Evolutionary conservation across 2,797 vertebrate species (phyloP).

Genomic region (Kryptolebias ocellatus): DNA sequence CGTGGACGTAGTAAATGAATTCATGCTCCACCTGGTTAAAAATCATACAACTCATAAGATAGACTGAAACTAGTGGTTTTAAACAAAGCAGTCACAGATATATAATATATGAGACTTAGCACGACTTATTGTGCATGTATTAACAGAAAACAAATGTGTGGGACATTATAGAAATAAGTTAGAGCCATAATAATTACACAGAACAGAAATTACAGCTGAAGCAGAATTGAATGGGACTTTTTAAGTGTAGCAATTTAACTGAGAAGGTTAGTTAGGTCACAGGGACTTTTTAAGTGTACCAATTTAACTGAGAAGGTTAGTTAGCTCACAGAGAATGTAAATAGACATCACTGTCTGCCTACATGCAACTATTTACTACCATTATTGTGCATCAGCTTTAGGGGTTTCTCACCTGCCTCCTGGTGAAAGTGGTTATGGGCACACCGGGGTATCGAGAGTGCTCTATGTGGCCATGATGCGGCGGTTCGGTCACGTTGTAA

Average conservation of each 20-base stretch:
- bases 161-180: neutral
- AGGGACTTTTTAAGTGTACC: too few relatives aligned
- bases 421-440: constrained; percentile 84
- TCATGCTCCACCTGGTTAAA: constrained; percentile 86
- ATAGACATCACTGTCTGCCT: neutral
- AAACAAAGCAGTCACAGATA: constrained; percentile 1
- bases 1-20: constrained; percentile 90
- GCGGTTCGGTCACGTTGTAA: constrained; percentile 83
- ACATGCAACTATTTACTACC: neutral
- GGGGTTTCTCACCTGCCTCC: constrained; percentile 85
- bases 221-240: neutral
- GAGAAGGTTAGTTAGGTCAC: neutral
- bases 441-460: constrained; percentile 83
- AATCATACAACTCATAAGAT: constrained; percentile 8
- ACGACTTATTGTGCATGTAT: neutral
- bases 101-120: neutral
- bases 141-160: neutral
- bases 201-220: neutral
- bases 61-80: neutral
- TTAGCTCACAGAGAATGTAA: constrained; percentile 1
- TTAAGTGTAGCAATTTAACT: constrained; percentile 20
- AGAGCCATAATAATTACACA: neutral
- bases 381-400: neutral
- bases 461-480: constrained; percentile 86
- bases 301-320: constrained; percentile 16